Evolutionary conservation across 2,113 vertebrate species (phyloP).

Genomic region (Atrichornis clamosus): DNA sequence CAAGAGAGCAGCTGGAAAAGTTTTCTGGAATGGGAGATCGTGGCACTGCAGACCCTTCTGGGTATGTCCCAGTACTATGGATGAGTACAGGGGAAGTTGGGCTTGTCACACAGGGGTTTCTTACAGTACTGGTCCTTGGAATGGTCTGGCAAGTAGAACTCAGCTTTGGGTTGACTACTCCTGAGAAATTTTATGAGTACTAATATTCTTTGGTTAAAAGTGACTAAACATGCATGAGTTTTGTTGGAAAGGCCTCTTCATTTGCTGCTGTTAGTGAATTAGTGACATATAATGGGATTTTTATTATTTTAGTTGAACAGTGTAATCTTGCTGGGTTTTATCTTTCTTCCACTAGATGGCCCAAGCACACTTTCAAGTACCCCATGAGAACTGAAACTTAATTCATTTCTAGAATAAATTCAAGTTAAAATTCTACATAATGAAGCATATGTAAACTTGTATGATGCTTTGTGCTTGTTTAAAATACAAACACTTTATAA

Average conservation of each 20-base stretch:
- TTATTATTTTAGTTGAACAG: neutral
- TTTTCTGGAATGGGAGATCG: neutral
- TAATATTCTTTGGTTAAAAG: neutral
- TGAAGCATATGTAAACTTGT: neutral
- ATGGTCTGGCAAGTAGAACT: neutral
- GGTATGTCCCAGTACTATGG: rapidly evolving
- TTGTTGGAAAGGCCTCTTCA: neutral
- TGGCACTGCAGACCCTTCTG: neutral
- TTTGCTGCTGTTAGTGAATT: neutral
- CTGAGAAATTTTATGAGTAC: neutral
- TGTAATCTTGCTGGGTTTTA: neutral
- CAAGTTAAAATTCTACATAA: neutral
- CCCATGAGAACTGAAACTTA: neutral
- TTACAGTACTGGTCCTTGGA: neutral
- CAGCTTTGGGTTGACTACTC: neutral
- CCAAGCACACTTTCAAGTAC: neutral
- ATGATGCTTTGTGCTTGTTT: neutral
- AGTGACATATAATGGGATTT: neutral
- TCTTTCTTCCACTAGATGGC: conserved; percentile 51
- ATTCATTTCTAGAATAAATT: neutral
- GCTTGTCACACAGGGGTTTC: neutral
- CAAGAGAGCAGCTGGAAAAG: neutral
- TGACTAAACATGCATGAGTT: neutral
- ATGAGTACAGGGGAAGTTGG: neutral
- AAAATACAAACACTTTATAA: neutral